Percentiles rank a stretch among this genome's conserved stretches.
Conservation (phyloP, 2,113 vertebrate genomes). For the Erinaceus europaeus region DNA sequence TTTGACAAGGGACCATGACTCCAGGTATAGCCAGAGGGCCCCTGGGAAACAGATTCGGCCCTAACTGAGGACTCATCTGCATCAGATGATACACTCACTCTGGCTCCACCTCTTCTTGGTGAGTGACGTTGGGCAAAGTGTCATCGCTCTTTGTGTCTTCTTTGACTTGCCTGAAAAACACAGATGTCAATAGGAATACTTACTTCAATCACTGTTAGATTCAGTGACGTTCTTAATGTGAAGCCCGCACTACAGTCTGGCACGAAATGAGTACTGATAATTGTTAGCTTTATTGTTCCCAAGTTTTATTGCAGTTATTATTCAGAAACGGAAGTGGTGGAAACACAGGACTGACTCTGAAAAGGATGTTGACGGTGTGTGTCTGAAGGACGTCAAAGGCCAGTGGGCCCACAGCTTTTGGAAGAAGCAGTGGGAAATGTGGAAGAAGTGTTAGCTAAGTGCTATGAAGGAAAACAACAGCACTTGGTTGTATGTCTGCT, state of each 20-base stretch:
- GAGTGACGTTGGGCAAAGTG: background rate
- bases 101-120: background rate
- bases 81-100: background rate
- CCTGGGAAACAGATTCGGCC: background rate
- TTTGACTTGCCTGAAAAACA: background rate
- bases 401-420: constrained; percentile 69
- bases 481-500: constrained; percentile 58
- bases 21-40: background rate
- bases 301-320: background rate
- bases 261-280: background rate
- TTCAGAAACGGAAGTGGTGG: background rate
- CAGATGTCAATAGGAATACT: background rate
- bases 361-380: constrained; percentile 9
- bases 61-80: background rate
- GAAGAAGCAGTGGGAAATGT: constrained; percentile 66
- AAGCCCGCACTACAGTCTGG: background rate
- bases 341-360: background rate
- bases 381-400: constrained; percentile 71
- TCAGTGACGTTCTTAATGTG: background rate
- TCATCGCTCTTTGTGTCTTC: background rate
- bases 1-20: background rate
- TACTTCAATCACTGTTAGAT: background rate
- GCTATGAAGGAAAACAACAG: constrained; percentile 48
- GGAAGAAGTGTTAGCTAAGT: constrained; percentile 70
- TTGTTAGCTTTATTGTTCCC: background rate